Evolutionary conservation across 2,888 invertebrate species (phyloP).

Genomic region (Noctua fimbriata): DNA sequence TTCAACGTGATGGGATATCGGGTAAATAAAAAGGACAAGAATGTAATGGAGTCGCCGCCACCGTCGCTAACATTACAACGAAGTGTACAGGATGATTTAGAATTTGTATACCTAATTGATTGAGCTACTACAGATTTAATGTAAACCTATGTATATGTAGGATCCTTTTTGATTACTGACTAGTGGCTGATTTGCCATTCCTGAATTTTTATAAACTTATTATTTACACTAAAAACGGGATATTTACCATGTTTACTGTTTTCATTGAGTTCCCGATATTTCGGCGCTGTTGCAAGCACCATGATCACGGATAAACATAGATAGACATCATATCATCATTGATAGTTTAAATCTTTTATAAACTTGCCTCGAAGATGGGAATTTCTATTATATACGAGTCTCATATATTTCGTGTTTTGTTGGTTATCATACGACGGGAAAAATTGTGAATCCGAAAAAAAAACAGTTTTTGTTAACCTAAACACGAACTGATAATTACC

Average conservation of each 20-base stretch:
- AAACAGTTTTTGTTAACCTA: too few species aligned
- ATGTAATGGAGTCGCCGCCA: constrained; percentile 41
- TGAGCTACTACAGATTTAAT: background rate
- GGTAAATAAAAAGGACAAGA: constrained; percentile 45
- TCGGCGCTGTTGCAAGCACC: too few species aligned
- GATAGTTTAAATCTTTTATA: too few species aligned
- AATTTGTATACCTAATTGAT: background rate
- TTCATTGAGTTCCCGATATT: too few species aligned
- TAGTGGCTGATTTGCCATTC: background rate
- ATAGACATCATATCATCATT: too few species aligned
- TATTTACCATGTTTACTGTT: too few species aligned
- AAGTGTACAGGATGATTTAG: background rate
- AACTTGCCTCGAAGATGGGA: background rate
- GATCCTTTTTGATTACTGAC: too few species aligned
- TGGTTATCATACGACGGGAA: background rate
- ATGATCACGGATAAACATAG: too few species aligned
- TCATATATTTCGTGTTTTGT: background rate
- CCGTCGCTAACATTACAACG: constrained; percentile 25
- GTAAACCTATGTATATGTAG: background rate
- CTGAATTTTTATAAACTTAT: background rate
- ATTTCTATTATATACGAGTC: background rate
- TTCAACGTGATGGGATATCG: constrained; percentile 56
- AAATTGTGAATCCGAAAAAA: background rate
- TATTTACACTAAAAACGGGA: too few species aligned
- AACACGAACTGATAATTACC: background rate